Percentiles rank a stretch among this genome's conserved stretches.
These are phyloP conservation scores for Chrysodeixis includens DNA, from an alignment of 2,888 invertebrate species.

Conservation along the genomic window DNA sequence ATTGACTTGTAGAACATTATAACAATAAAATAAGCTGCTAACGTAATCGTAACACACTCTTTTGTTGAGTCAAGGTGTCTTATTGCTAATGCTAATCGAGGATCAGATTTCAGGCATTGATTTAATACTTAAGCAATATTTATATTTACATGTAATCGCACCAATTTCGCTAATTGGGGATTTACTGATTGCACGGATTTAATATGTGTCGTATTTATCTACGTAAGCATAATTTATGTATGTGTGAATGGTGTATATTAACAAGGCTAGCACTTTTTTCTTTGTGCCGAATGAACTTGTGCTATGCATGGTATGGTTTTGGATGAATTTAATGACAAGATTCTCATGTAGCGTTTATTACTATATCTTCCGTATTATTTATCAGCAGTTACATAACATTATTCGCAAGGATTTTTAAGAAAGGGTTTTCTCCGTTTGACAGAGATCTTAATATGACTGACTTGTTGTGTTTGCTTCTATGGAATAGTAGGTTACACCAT, in stretches of 20 bases:
- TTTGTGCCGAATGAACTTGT: neutral
- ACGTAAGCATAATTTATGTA: neutral
- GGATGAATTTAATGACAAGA: too few species aligned
- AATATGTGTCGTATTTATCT: neutral
- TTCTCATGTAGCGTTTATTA: too few species aligned
- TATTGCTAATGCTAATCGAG: neutral
- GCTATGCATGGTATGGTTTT: too few species aligned
- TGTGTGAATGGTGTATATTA: neutral
- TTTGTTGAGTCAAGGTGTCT: neutral
- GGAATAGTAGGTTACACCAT: too few species aligned
- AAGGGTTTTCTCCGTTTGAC: too few species aligned
- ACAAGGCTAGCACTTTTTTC: neutral
- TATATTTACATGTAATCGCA: neutral
- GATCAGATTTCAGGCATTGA: neutral
- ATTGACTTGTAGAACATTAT: neutral
- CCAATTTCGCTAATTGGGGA: slow-evolving; percentile 3
- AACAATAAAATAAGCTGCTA: neutral
- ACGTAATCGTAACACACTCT: neutral
- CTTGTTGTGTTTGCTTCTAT: too few species aligned
- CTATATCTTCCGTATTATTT: too few species aligned
- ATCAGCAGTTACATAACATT: too few species aligned
- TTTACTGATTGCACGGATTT: neutral
- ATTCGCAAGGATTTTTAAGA: too few species aligned
- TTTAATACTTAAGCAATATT: neutral
- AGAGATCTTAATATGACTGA: too few species aligned